Evolutionary conservation across 1,140 invertebrate genomes (phyloP), one percentile per base, ranked within the genome.

Genomic region (Popillia japonica): DNA sequence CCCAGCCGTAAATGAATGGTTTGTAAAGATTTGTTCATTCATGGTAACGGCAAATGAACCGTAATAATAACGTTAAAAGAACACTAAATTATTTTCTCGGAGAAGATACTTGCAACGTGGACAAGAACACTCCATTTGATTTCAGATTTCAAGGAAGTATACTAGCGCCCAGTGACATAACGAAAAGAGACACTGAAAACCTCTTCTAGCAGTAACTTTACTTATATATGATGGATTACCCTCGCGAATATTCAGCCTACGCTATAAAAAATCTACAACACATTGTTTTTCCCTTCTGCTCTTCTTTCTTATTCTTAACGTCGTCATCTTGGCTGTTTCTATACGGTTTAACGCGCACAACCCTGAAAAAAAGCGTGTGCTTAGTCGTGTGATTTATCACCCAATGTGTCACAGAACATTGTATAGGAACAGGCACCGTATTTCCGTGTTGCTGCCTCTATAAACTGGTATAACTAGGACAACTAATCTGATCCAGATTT

Each of bases 341-440:
- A 55, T 55, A 14, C 17, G 48, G 48, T 55, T 55, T 55, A 55
- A 14, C 48, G 48, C 48, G 17, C 48, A 55, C 48, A 55, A 55
- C 48, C 27, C 20, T 10, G 20, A 64, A 68, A 68, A 64, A 68
- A 23, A 8, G 7, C 61, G 61, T 20, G 17, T 6, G 61, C 27
- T 34, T 68, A 14, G 61, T 68, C 8, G 22, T 68, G 61, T 68
- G 20, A 68, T 68, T 68, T 68, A 68, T 68, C 27, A 68, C 61
- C 20, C 22, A 68, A n/a, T 68, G 20, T 68, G 61, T 22, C 61
- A 34, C n/a, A 20, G 20, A 22, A 68, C 20, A 68, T 22, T 68
- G 22, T 68, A 68, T 14, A 22, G 20, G 27, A 20, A 34, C n/a
- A 68, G 22, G 27, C 22, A 8, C 11, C 22, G 22, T 23, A 68